Percentiles rank a stretch among this genome's conserved stretches.
Conservation (phyloP, 2,888 invertebrate species). For the Eretmocerus hayati region DNA sequence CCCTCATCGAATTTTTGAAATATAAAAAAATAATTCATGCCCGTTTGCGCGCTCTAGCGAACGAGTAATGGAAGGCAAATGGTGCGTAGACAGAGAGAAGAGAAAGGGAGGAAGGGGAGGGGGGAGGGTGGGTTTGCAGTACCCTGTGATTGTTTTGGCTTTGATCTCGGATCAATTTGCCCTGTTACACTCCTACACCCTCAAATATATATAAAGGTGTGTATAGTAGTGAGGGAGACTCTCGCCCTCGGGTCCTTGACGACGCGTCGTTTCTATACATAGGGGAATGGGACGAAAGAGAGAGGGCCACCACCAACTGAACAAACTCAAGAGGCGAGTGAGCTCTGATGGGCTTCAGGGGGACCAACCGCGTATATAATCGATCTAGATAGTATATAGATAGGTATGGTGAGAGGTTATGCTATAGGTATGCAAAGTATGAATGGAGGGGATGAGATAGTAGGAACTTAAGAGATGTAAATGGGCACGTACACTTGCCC, state of each 20-base stretch:
- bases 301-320: too few relatives aligned
- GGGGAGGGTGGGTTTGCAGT: neutral
- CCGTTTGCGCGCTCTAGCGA: neutral
- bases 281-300: neutral
- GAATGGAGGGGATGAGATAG: too few relatives aligned
- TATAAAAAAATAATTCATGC: neutral
- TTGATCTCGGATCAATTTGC: constrained; percentile 48
- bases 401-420: too few relatives aligned
- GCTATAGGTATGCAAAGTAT: too few relatives aligned
- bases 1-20: too few relatives aligned
- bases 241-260: constrained; percentile 29
- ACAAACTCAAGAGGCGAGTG: too few relatives aligned
- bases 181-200: constrained; percentile 37
- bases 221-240: constrained; percentile 33
- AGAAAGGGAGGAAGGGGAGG: neutral
- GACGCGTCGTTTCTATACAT: constrained; percentile 22
- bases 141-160: constrained; percentile 46
- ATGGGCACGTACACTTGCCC: too few relatives aligned
- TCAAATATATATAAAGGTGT: too few relatives aligned
- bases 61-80: neutral
- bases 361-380: too few relatives aligned
- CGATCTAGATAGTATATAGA: too few relatives aligned
- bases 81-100: neutral
- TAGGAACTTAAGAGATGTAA: too few relatives aligned
- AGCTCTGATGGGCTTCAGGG: too few relatives aligned